Base-by-base conservation (phyloP, 1,140 invertebrate species). In the Drosophila kepulauana region DNA sequence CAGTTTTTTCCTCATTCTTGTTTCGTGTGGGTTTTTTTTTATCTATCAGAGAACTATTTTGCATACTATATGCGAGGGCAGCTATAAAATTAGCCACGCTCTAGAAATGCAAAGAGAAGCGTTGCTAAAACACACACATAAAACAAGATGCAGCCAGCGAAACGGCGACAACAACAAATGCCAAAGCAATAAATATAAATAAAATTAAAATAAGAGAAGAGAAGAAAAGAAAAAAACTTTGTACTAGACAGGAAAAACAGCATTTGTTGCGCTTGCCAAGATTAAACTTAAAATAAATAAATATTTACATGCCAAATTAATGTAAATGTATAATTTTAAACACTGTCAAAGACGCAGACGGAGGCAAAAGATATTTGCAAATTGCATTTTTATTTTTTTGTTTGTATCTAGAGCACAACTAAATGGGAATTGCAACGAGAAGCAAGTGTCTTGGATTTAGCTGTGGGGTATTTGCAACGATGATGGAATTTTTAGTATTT, bases 251-350 rank as follows among this genome's bases (percentile, higher is more conserved):
- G 20, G n/a, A 13, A 25, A 61, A 38, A 56, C 15, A 25, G 56
- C 35, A 35, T 20, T 41, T 38, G 51, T 57, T 58, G 46, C 61
- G 66, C 62, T 72, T 62, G 70, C 69, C 70, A 67, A 77, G 66
- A 58, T 57, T 72, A 54, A 78, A 46, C 52, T 43, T 25, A 25
- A 67, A 81, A 75, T 63, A 78, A 81, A 81, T 78, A 79, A 79
- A 81, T 79, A 81, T 81, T 81, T 75, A 79, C 76, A 81, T 78
- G 76, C 54, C 46, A 79, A 75, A 81, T 81, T 79, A 81, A 81
- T 79, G 67, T 72, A 56, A 69, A 79, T 75, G 63, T 54, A 62
- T 46, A 64, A 78, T 78, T 74, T 67, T 64, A 74, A 56, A 73
- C 71, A 75, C 54, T 61, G 73, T 73, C 72, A 71, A 68, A 75